Percentiles rank a stretch among this genome's conserved stretches.
These are phyloP conservation scores for Trissoscelio sp. DNA, from an alignment of 2,888 invertebrate species.

Conservation along the genomic window DNA sequence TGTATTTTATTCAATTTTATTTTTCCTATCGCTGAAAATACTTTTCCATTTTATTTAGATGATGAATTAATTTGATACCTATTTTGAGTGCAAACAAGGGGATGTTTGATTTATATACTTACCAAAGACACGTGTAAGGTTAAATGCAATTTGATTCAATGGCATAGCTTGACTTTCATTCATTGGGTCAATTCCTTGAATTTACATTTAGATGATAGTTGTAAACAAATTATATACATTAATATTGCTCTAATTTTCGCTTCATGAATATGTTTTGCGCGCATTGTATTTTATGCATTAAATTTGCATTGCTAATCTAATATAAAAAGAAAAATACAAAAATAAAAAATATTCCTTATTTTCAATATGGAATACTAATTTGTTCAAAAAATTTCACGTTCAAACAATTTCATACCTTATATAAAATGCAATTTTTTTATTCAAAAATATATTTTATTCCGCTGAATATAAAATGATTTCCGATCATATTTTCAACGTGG, in stretches of 20 bases:
- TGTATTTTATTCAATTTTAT: no score
- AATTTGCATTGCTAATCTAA: neutral
- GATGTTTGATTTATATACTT: no score
- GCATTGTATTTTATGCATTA: neutral
- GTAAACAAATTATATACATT: neutral
- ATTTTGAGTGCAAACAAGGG: no score
- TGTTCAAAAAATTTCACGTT: no score
- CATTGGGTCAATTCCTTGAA: neutral
- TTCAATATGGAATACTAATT: no score
- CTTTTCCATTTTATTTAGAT: no score
- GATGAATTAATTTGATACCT: no score
- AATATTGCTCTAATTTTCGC: neutral
- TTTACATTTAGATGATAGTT: conserved; percentile 2
- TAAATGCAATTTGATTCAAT: neutral
- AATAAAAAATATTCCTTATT: no score
- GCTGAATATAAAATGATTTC: neutral
- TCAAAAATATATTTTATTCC: neutral
- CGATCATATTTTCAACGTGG: neutral
- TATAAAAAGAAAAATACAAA: no score
- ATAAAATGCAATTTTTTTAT: neutral
- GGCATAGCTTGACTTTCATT: neutral
- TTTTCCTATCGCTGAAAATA: no score
- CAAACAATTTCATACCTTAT: no score
- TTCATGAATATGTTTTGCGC: neutral
- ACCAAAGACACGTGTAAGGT: no score